These are phyloP conservation scores for Seladonia tumulorum DNA, from an alignment of 2,888 invertebrate species.

Conservation along the genomic window DNA sequence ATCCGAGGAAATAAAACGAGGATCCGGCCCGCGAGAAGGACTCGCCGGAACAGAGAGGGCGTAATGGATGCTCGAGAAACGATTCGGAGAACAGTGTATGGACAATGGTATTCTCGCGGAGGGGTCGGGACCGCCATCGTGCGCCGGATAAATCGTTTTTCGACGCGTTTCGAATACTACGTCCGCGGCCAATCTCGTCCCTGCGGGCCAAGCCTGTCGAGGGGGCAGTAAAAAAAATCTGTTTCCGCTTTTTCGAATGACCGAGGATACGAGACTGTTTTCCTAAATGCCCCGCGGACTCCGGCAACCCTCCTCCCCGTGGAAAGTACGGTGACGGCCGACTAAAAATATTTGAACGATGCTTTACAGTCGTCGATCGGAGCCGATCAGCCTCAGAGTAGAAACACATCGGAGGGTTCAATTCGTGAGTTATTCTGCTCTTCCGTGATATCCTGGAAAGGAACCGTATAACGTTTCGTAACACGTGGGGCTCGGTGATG, in stretches of 20 bases:
- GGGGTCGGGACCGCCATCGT: slow-evolving; percentile 23
- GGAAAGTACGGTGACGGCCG: not conserved
- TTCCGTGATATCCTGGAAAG: not conserved
- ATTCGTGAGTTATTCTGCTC: slow-evolving; percentile 1
- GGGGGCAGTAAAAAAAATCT: slow-evolving; percentile 75
- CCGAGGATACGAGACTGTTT: slow-evolving; percentile 56
- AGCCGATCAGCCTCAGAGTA: not conserved
- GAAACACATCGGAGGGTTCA: not conserved
- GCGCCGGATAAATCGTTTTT: slow-evolving; percentile 71
- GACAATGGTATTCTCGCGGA: slow-evolving; percentile 28
- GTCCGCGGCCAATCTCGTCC: slow-evolving; percentile 39
- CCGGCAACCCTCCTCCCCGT: not conserved
- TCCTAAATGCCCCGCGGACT: slow-evolving; percentile 39
- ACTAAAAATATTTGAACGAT: slow-evolving; percentile 16
- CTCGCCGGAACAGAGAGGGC: slow-evolving; percentile 52
- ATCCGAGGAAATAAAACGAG: slow-evolving; percentile 54
- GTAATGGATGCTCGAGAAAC: slow-evolving; percentile 70
- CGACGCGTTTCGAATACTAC: slow-evolving; percentile 74
- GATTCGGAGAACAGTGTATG: slow-evolving; percentile 19
- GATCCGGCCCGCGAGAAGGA: slow-evolving; percentile 55
- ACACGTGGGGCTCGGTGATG: slow-evolving; percentile 9
- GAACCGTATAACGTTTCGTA: not conserved
- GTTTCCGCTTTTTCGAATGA: slow-evolving; percentile 69
- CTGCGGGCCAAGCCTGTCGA: slow-evolving; percentile 43
- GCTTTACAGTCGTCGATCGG: not conserved